Base-by-base conservation (phyloP, 1,140 invertebrate genomes). In the Macrobrachium rosenbergii region DNA sequence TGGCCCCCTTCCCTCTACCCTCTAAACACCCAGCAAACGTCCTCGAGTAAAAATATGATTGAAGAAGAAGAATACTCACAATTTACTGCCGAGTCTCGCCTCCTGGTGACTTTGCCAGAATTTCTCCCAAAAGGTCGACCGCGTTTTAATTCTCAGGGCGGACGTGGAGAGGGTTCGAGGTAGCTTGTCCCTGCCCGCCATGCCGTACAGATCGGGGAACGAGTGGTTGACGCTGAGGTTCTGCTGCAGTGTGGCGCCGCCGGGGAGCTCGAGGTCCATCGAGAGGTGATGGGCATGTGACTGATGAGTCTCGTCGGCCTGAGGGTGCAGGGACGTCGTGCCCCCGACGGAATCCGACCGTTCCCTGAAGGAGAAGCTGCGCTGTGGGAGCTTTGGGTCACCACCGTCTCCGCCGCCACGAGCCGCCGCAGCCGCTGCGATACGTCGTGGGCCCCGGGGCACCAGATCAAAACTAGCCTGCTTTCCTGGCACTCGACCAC, bases 111-210 rank as follows among this genome's bases (percentile, higher is more conserved):
- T 81, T 94, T 82, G 83, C 93, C 95, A 96, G 91, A 96, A 95
- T 90, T 96, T 96, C 90, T 96, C 96, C 96, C 96, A 97, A 91
- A 96, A 97, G 63, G 94, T 94, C 88, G 93, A 95, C 89, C 94
- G 93, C 91, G 93, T 94, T 92, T 94, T 95, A 91, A 96, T 95
- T 86, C 95, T 93, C 28, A 97, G 93, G 45, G 95, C 95, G 86
- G 95, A 96, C 75, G 96, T 96, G 90, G 95, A 96, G 60, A 96
- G 93, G 0, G 96, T 96, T 16, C 89, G 82, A 28, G 89, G 89
- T 45, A 90, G 72, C 78, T 90, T 90, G 67, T 88, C 88, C 21
- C 83, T 78, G 59, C 85, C 88, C 19, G 82, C 83, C 89, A 89
- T 89, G 14, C 88, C 89, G 58, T 86, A 82, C 19, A 89, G 82